Conservation (phyloP, 1,140 invertebrate species). For the Trichonephila clavipes region DNA sequence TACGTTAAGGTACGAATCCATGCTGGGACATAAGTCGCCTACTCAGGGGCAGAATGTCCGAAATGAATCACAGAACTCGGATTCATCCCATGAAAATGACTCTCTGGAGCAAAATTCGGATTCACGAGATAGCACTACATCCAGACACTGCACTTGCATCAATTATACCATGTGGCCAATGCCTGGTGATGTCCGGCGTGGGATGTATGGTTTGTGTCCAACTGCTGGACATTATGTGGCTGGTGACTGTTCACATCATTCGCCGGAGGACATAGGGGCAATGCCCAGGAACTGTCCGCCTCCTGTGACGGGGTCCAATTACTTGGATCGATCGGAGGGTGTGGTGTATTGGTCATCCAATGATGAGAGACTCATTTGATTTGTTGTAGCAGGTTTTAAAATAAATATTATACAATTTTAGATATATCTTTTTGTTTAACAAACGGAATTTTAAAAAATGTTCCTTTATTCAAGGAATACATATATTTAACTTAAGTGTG, state of each 20-base stretch:
- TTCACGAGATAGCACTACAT: background rate
- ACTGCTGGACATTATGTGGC: constrained; percentile 22
- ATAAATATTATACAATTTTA: background rate
- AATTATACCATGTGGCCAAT: constrained; percentile 59
- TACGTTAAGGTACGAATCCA: constrained; percentile 60
- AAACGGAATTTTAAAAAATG: too few relatives aligned
- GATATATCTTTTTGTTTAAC: too few relatives aligned
- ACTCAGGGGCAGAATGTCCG: background rate
- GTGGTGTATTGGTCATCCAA: constrained; percentile 74
- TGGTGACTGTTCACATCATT: constrained; percentile 38
- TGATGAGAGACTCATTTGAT: constrained; percentile 74
- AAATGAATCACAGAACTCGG: background rate
- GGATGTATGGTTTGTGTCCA: constrained; percentile 24
- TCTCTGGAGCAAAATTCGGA: constrained; percentile 58
- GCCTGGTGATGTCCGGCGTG: background rate
- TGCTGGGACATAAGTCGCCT: constrained; percentile 33
- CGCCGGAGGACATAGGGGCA: constrained; percentile 10
- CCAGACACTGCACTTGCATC: constrained; percentile 65
- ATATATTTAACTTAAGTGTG: too few relatives aligned
- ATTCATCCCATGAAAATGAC: constrained; percentile 51
- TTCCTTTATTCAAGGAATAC: too few relatives aligned
- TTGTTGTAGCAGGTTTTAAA: background rate
- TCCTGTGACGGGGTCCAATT: constrained; percentile 73
- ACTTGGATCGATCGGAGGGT: constrained; percentile 65
- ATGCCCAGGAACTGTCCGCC: constrained; percentile 64